Evolutionary conservation across 2,888 invertebrate genomes (phyloP).

Genomic region (Notodonta ziczac): DNA sequence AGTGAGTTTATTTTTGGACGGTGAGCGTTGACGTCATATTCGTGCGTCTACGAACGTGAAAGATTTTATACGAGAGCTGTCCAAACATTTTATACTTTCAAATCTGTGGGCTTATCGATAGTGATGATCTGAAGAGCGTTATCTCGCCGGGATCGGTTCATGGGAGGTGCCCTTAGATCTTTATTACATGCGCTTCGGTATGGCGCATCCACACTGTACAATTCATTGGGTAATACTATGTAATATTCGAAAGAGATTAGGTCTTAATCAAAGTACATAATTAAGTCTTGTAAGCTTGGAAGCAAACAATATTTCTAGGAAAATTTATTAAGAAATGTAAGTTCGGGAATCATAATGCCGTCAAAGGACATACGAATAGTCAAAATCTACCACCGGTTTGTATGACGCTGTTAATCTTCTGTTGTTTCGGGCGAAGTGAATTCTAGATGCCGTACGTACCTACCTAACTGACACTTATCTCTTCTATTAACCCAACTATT

Average conservation of each 20-base stretch:
- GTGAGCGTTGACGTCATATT: conserved; percentile 66
- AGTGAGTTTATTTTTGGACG: conserved; percentile 43
- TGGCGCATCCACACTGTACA: conserved; percentile 36
- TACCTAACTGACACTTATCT: no score
- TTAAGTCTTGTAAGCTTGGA: neutral
- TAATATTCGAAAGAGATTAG: conserved; percentile 15
- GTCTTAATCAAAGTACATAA: neutral
- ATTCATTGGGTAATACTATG: conserved; percentile 39
- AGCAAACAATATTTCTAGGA: no score
- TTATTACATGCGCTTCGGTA: conserved; percentile 73
- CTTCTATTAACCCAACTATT: no score
- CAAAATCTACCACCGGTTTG: no score
- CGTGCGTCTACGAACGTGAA: conserved; percentile 76
- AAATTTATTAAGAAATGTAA: no score
- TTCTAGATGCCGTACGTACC: no score
- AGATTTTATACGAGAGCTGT: conserved; percentile 81
- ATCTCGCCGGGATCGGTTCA: conserved; percentile 71
- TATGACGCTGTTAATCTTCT: no score
- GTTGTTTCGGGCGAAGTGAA: no score
- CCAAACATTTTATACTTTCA: conserved; percentile 85
- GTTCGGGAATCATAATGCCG: no score
- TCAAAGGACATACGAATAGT: no score
- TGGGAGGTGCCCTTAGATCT: conserved; percentile 80
- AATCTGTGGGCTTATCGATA: conserved; percentile 77
- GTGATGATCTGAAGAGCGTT: conserved; percentile 80